Conservation (phyloP, 2,113 vertebrate species). For the Marmota monax region DNA sequence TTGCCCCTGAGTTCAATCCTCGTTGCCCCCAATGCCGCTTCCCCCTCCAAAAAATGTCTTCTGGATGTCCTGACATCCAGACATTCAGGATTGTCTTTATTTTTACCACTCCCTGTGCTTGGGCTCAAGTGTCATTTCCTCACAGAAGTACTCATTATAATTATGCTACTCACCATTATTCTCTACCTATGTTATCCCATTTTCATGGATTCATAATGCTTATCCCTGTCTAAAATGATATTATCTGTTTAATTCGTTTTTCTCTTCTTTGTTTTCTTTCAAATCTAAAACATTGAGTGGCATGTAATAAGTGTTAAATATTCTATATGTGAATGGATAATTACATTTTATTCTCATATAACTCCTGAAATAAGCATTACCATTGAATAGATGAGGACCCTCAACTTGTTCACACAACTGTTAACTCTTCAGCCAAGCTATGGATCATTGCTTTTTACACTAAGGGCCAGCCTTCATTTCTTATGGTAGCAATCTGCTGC, state of each 20-base stretch:
- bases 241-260: not conserved
- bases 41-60: too few species aligned
- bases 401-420: not conserved
- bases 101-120: not conserved
- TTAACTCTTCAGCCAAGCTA: not conserved
- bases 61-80: not conserved
- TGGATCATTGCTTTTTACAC: not conserved
- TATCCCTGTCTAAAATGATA: not conserved
- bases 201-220: not conserved
- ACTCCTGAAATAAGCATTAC: not conserved
- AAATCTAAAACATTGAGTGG: not conserved
- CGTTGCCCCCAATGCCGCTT: too few species aligned
- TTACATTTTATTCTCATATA: not conserved
- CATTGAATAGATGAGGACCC: not conserved
- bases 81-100: not conserved
- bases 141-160: not conserved
- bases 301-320: not conserved
- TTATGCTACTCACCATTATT: not conserved
- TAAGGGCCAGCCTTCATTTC: not conserved
- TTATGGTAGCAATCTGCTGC: not conserved
- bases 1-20: too few species aligned
- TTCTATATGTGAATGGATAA: not conserved
- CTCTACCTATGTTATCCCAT: not conserved
- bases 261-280: not conserved
- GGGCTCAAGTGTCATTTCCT: not conserved